Percentiles rank a stretch among this genome's conserved stretches.
phyloP scores from a whole-genome alignment of 2,888 invertebrate species.

The Ophion ellenae region DNA sequence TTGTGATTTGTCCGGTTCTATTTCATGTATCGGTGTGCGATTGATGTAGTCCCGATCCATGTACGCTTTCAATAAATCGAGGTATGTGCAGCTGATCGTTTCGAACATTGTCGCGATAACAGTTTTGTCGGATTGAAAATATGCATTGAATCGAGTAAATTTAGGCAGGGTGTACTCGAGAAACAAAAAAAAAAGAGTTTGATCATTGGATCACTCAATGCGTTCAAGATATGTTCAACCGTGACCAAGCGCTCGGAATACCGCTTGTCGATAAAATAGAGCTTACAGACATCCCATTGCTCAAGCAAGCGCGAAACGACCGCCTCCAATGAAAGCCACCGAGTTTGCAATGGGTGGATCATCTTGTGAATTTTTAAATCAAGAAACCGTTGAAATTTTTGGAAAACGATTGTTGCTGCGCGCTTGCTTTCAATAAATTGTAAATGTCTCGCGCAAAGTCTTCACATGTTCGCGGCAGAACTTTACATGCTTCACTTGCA shows the following conservation, averaged over 20 bases:
- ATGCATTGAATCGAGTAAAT: conserved; percentile 62
- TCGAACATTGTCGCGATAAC: not conserved
- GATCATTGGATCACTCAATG: conserved; percentile 66
- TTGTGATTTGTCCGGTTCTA: conserved; percentile 3
- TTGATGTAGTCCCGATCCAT: conserved; percentile 6
- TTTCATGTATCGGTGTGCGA: conserved; percentile 2
- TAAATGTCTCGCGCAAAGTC: conserved; percentile 74
- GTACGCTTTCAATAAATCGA: not conserved
- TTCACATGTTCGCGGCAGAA: conserved; percentile 72
- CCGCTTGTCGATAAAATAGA: conserved; percentile 70
- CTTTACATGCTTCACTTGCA: conserved; percentile 75
- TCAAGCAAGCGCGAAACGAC: conserved; percentile 73
- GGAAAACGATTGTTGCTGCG: conserved; percentile 67
- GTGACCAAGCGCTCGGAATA: conserved; percentile 54
- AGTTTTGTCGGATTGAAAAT: conserved; percentile 62
- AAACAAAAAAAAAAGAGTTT: conserved; percentile 65
- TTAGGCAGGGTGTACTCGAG: conserved; percentile 65
- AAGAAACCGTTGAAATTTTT: conserved; percentile 70
- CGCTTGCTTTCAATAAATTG: conserved; percentile 69
- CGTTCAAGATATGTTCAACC: conserved; percentile 62
- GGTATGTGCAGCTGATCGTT: not conserved
- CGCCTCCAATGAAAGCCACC: conserved; percentile 74
- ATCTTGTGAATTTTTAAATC: conserved; percentile 69
- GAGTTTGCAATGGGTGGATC: conserved; percentile 73
- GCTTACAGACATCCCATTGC: conserved; percentile 73